A percentile compares a stretch with the other conserved stretches of the same genome.
Evolutionary conservation across 2,113 vertebrate genomes (phyloP).

Genomic region (Rhinolophus sinicus): DNA sequence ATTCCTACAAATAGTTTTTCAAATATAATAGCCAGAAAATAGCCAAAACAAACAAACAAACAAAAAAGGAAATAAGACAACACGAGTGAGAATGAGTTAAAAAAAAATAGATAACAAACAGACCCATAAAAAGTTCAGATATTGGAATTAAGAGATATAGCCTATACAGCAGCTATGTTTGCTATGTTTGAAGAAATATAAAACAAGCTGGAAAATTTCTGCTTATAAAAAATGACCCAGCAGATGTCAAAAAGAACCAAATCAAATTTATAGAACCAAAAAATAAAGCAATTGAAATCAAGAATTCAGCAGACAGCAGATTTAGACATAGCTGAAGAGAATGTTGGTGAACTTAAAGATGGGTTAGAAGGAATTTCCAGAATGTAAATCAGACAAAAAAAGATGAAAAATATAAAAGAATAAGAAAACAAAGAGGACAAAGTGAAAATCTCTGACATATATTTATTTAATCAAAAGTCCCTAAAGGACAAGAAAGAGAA

Average conservation of each 20-base stretch:
- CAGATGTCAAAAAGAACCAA: not conserved
- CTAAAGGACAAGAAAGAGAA: not conserved
- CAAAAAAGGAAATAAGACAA: slow-evolving; percentile 32
- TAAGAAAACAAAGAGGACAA: not conserved
- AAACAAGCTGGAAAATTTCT: not conserved
- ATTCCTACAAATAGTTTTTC: slow-evolving; percentile 25
- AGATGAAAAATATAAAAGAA: slow-evolving; percentile 7
- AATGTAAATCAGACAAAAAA: not conserved
- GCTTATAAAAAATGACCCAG: slow-evolving; percentile 30
- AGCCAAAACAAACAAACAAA: not conserved
- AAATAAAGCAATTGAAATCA: slow-evolving; percentile 20
- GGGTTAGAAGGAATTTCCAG: not conserved
- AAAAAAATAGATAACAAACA: slow-evolving; percentile 12
- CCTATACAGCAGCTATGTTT: not conserved
- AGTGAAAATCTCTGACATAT: not conserved
- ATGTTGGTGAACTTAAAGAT: slow-evolving; percentile 2
- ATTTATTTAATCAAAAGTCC: slow-evolving; percentile 38
- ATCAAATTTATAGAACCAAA: slow-evolving; percentile 30
- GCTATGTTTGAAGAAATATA: not conserved
- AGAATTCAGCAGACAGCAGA: not conserved
- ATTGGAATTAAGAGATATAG: slow-evolving; percentile 16
- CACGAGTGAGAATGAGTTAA: not conserved
- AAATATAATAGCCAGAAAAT: slow-evolving; percentile 5
- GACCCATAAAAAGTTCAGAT: not conserved
- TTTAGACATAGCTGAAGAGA: not conserved